Percentiles rank a stretch among this genome's conserved stretches.
These are phyloP conservation scores for Scophthalmus maximus DNA, from an alignment of 2,113 vertebrate species.

Conservation along the genomic window DNA sequence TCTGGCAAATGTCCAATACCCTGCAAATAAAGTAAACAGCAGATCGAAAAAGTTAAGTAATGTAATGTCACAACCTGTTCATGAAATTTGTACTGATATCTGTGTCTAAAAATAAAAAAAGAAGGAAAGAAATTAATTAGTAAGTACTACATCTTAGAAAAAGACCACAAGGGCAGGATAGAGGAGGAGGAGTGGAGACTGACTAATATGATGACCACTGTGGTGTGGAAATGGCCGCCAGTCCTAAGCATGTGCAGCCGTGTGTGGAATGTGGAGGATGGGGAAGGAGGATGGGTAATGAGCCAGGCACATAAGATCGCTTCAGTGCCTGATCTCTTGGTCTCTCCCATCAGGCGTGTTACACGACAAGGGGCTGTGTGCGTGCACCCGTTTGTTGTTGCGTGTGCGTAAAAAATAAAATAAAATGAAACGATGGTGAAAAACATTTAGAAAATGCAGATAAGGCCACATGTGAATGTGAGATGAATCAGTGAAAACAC, in stretches of 20 bases:
- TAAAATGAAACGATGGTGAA: slow-evolving; percentile 45
- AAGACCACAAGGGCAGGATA: slow-evolving; percentile 14
- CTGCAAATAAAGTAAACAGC: slow-evolving; percentile 73
- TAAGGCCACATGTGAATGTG: slow-evolving; percentile 27
- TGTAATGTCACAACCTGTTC: neutral
- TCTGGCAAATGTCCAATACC: slow-evolving; percentile 96
- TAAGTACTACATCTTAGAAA: slow-evolving; percentile 18
- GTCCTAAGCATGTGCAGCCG: slow-evolving; percentile 73
- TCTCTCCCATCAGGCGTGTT: slow-evolving; percentile 76
- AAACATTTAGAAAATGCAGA: slow-evolving; percentile 48
- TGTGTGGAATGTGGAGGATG: slow-evolving; percentile 73
- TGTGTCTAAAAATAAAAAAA: no score
- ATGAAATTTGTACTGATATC: neutral
- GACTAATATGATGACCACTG: slow-evolving; percentile 57
- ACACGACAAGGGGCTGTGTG: slow-evolving; percentile 63
- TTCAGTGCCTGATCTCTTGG: slow-evolving; percentile 77
- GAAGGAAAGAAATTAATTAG: neutral
- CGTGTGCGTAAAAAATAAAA: slow-evolving; percentile 9
- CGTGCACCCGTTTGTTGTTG: slow-evolving; percentile 56
- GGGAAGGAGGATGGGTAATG: slow-evolving; percentile 76
- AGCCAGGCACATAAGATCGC: slow-evolving; percentile 77
- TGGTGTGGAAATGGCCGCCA: slow-evolving; percentile 76
- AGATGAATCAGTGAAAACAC: slow-evolving; percentile 12
- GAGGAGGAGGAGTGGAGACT: slow-evolving; percentile 38
- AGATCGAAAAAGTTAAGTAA: neutral